Conservation (phyloP, 2,797 vertebrate species). For the Enteromius mattozi region DNA sequence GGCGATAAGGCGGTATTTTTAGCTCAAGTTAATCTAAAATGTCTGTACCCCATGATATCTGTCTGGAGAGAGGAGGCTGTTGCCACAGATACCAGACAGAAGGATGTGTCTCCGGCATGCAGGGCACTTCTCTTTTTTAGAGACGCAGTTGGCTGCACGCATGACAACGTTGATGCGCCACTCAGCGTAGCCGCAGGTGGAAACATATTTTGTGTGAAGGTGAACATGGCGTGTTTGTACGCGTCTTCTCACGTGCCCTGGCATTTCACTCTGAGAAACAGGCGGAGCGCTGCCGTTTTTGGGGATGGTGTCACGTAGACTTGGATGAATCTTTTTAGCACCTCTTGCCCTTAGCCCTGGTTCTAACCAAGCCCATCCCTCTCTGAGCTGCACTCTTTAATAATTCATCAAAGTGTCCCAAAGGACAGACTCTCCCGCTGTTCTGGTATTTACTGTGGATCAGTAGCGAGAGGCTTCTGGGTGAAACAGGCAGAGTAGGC, state of each 20-base stretch:
- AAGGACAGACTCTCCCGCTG: slow-evolving; percentile 50
- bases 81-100: slow-evolving; percentile 63
- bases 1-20: slow-evolving; percentile 62
- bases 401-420: slow-evolving; percentile 63
- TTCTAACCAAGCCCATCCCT: slow-evolving; percentile 21
- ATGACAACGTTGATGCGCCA: slow-evolving; percentile 14
- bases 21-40: slow-evolving; percentile 62
- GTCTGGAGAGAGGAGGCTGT: slow-evolving; percentile 57
- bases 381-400: slow-evolving; percentile 53
- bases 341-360: slow-evolving; percentile 11
- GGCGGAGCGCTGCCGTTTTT: not conserved
- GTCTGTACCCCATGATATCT: slow-evolving; percentile 56
- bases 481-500: slow-evolving; percentile 29
- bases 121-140: slow-evolving; percentile 48
- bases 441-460: slow-evolving; percentile 59
- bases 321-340: slow-evolving; percentile 33
- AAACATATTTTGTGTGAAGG: slow-evolving; percentile 8
- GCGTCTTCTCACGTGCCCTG: not conserved
- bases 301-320: not conserved
- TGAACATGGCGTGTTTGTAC: slow-evolving; percentile 15
- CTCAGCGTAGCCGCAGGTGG: not conserved
- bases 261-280: slow-evolving; percentile 2
- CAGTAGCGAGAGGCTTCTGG: slow-evolving; percentile 18
- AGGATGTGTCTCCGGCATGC: slow-evolving; percentile 42
- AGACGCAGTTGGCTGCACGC: not conserved